Evolutionary conservation across 2,113 vertebrate species (phyloP), one percentile per base, ranked within the genome.

Genomic region (Ophthalmolycus amberensis): DNA sequence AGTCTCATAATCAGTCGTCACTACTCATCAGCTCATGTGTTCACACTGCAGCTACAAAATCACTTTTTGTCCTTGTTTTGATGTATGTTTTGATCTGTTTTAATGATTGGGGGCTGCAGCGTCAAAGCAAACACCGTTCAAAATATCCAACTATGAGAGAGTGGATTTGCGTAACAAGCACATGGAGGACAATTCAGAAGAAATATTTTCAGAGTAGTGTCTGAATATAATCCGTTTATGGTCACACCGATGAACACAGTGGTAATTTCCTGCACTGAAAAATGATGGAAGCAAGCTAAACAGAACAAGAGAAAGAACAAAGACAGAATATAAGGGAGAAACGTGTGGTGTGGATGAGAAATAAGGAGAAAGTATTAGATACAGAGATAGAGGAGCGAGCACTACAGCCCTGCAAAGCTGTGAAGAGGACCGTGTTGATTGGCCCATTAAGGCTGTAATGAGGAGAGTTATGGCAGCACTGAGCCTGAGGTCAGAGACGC

Each of bases 381-480:
- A 64, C 14, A 77, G 66, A 71, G 34, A 27, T 25, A 75, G 42
- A 34, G 8, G 22, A 27, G 22, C 0, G 0, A 14, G 50, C 46
- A 64, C 37, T 5, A 54, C 27, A 74, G 18, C 34, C 25, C 32
- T 79, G 69, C 60, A 66, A 76, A 79, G 34, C 74, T 64, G 75
- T 38, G 32, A 79, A 54, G 32, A 72, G 70, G 25, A 27, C 15
- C n/a, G 7, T 65, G 82, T 67, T 89, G 88, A 87, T 81, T 75
- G 78, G 83, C 22, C 80, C 85, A 89, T 91, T 93, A 90, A 75
- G 54, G 58, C 74, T 62, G 20, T 84, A 92, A 89, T 89, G 77
- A 88, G 65, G 38, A 83, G 82, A 83, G 82, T 93, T 87, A 88
- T 90, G 60, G 69, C 74, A 78, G 75, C 71, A 71, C 11, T 14